Base-by-base conservation (phyloP, 2,888 invertebrate species). In the Digitonthophagus gazella region DNA sequence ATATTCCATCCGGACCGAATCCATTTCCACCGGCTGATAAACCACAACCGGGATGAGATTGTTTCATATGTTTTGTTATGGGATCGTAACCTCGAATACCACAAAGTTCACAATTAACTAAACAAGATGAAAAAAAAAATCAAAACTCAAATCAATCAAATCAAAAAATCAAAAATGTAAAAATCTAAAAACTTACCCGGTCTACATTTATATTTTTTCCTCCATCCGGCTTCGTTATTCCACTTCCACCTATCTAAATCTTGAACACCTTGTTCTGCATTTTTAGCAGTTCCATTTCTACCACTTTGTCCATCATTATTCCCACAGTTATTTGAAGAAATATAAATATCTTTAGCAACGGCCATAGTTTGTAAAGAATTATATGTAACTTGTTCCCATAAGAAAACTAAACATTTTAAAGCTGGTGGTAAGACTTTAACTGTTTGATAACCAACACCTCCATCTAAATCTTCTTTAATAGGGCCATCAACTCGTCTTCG, bases 11-110 rank as follows among this genome's bases (percentile, higher is more conserved):
- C 70, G 95, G 94, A 83, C 97, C 97, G 85, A 96, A 98, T 0
- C 97, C 98, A 80, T 93, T 92, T 0, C 94, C 93, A 18, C 90
- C 89, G 3, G 95, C 92, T 71, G 92, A 90, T 72, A 90, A 89
- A 0, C 95, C 95, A 81, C 98, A 98, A 0, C 98, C 98, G 0
- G 93, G 92, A 84, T 98, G 98, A 56, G 89, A 85, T 79, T 91
- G 90, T 28, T 93, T 88, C 95, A 98, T 95, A 83, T 98, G 98
- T 76, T 93, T 93, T 0, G 95, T 95, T 0, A 97, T 90, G 0
- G 97, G 96, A 71, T 89, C 88, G 0, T 91, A 87, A 75, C 91
- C 90, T 76, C 85, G 85, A 28, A 90, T 89, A 2, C 93, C 94
- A 80, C 98, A 98, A 54, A 98, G 85, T 81, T 98, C 97, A 83